Percentiles rank a stretch among this genome's conserved stretches.
Evolutionary conservation across 23 tunicate species (phyloP).

Genomic region (Ascidia mentula): DNA sequence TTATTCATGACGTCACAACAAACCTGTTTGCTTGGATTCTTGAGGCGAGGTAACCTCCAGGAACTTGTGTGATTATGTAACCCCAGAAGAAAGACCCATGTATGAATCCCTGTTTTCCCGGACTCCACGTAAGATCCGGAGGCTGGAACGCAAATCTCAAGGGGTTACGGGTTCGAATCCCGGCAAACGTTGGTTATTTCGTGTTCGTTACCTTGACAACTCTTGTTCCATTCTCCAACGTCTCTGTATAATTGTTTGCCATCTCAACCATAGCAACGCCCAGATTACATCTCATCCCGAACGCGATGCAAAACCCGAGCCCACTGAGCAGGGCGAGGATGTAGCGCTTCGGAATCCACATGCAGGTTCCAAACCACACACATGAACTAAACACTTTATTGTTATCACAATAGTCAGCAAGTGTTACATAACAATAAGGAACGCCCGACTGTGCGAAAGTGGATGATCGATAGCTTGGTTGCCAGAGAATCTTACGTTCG

Average conservation of each 20-base stretch:
- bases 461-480: too few relatives aligned
- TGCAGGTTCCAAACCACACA: slow-evolving; percentile 41
- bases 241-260: slow-evolving; percentile 85
- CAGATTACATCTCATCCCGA: slow-evolving; percentile 98
- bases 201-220: slow-evolving; percentile 60
- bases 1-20: too few relatives aligned
- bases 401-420: too few relatives aligned
- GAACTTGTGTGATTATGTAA: slow-evolving; percentile 97
- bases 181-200: too few relatives aligned
- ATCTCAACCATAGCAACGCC: slow-evolving; percentile 95
- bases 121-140: slow-evolving; percentile 66
- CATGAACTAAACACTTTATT: too few relatives aligned
- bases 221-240: slow-evolving; percentile 64
- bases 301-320: slow-evolving; percentile 86
- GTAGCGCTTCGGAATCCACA: slow-evolving; percentile 86
- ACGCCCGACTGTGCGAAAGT: too few relatives aligned
- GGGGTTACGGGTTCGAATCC: too few relatives aligned
- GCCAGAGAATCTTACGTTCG: neutral
- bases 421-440: neutral
- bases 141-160: slow-evolving; percentile 33
- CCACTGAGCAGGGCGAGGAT: slow-evolving; percentile 69
- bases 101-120: slow-evolving; percentile 73
- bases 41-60: slow-evolving; percentile 92
- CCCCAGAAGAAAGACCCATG: slow-evolving; percentile 98
- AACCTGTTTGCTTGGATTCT: slow-evolving; percentile 87